Percentiles rank a stretch among this genome's conserved stretches.
Conservation (phyloP, 2,888 invertebrate species). For the Andricus curvator region DNA sequence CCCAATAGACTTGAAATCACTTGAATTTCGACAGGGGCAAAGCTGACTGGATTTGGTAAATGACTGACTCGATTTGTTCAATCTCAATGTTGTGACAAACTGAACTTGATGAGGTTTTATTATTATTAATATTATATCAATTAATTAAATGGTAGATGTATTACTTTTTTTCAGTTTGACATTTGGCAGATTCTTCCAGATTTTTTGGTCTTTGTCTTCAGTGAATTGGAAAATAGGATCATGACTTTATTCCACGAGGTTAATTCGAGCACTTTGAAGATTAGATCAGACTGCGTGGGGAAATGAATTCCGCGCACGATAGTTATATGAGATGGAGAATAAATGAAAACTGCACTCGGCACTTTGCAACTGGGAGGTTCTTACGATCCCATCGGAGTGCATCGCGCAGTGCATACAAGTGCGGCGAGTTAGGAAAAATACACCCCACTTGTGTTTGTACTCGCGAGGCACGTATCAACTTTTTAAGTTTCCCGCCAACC, state of each 20-base stretch:
- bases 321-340: constrained; percentile 10
- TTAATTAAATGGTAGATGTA: no score
- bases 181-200: no score
- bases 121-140: no score
- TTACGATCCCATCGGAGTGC: constrained; percentile 36
- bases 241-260: not conserved
- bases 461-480: constrained; percentile 19
- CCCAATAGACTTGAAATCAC: not conserved
- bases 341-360: constrained; percentile 22
- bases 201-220: no score
- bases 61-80: not conserved
- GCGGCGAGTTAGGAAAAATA: not conserved
- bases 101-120: no score
- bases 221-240: not conserved
- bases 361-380: constrained; percentile 24
- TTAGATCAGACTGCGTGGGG: not conserved
- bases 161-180: no score
- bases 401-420: constrained; percentile 26
- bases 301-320: constrained; percentile 4
- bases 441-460: not conserved
- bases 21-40: not conserved
- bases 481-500: constrained; percentile 12
- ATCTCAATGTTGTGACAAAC: not conserved
- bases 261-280: not conserved
- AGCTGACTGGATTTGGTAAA: not conserved